These are phyloP conservation scores for Artibeus lituratus DNA, from an alignment of 2,797 vertebrate species.

Conservation along the genomic window DNA sequence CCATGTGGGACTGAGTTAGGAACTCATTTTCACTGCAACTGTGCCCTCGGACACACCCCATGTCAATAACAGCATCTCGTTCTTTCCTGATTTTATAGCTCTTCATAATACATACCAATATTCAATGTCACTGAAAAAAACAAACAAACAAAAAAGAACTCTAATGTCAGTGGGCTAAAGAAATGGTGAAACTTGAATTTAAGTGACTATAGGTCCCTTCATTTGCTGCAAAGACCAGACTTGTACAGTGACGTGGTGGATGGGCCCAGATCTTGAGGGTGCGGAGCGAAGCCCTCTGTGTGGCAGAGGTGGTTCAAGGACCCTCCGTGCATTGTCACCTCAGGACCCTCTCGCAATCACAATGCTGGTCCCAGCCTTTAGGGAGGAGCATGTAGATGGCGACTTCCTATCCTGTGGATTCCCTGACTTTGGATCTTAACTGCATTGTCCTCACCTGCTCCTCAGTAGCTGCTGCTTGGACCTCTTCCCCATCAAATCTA, in stretches of 20 bases:
- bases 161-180: neutral
- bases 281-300: neutral
- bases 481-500: neutral
- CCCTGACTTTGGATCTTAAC: neutral
- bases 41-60: neutral
- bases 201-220: neutral
- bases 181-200: neutral
- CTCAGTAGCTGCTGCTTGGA: neutral
- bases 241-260: neutral
- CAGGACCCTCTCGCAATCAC: neutral
- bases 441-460: neutral
- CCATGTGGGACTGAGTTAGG: constrained; percentile 73
- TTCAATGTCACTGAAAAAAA: neutral
- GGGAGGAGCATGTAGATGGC: neutral
- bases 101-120: neutral
- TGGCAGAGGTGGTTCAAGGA: neutral
- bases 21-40: constrained; percentile 75
- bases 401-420: neutral
- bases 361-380: neutral
- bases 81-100: neutral
- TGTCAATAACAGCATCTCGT: neutral
- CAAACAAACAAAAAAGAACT: neutral
- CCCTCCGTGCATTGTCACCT: neutral
- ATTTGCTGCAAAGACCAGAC: neutral
- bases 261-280: too few relatives aligned